A percentile compares a stretch with the other conserved stretches of the same genome.
phyloP scores from a whole-genome alignment of 2,797 vertebrate genomes.

The Sebastes diploproa region DNA sequence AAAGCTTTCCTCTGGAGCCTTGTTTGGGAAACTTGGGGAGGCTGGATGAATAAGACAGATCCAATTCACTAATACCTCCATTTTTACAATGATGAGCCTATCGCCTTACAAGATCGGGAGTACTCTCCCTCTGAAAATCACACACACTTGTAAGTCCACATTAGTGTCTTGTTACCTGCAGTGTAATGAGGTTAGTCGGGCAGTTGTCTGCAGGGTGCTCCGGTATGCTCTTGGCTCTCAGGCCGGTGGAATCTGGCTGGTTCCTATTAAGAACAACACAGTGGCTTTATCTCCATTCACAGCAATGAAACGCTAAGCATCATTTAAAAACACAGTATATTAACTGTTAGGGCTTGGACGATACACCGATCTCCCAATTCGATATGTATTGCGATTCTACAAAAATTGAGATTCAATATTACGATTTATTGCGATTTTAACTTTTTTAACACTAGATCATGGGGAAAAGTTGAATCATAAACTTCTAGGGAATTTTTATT shows the following conservation, averaged over 20 bases:
- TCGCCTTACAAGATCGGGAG: constrained; percentile 43
- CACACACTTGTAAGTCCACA: constrained; percentile 58
- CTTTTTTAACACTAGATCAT: too few relatives aligned
- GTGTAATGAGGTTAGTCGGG: constrained; percentile 59
- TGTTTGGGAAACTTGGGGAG: constrained; percentile 57
- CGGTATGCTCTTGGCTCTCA: constrained; percentile 38
- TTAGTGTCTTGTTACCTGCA: constrained; percentile 67
- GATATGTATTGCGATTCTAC: too few relatives aligned
- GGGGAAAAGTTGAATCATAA: too few relatives aligned
- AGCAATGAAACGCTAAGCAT: constrained; percentile 9
- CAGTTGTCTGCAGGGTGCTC: constrained; percentile 49
- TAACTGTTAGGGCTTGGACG: too few relatives aligned
- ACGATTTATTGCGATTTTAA: too few relatives aligned
- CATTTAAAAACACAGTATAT: neutral
- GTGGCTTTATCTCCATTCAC: constrained; percentile 17
- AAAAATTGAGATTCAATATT: too few relatives aligned
- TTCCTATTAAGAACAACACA: constrained; percentile 35
- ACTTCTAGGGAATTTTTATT: too few relatives aligned
- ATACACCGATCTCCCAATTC: too few relatives aligned
- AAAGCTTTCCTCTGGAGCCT: constrained; percentile 68
- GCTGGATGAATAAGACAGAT: constrained; percentile 50
- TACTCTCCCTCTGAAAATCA: constrained; percentile 53
- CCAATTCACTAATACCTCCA: constrained; percentile 51
- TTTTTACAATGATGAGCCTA: constrained; percentile 51
- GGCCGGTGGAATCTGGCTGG: constrained; percentile 28